Evolutionary conservation across 2,888 invertebrate species (phyloP).

Genomic region (Andrena trimmerana): DNA sequence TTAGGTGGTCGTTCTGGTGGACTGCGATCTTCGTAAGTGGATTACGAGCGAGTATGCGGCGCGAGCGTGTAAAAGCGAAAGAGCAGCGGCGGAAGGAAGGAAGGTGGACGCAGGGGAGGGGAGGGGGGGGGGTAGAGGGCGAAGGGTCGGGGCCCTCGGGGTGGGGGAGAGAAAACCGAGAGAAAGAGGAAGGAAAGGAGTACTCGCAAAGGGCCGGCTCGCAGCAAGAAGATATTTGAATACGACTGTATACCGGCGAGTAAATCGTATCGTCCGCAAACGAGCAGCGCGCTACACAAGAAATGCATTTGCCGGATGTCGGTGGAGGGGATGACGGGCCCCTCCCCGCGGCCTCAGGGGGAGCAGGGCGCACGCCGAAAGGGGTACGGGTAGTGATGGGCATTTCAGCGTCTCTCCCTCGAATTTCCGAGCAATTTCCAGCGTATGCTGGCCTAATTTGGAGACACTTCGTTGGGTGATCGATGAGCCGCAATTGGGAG

Average conservation of each 20-base stretch:
- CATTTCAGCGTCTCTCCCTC: slow-evolving; percentile 9
- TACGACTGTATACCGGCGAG: slow-evolving; percentile 79
- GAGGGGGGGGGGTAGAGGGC: slow-evolving; percentile 2
- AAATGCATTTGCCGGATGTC: slow-evolving; percentile 82
- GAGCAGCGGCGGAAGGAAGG: slow-evolving; percentile 16
- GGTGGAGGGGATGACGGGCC: slow-evolving; percentile 57
- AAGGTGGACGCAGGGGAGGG: neutral
- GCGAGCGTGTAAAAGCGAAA: slow-evolving; percentile 22
- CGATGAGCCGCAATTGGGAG: neutral
- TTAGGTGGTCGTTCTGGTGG: slow-evolving; percentile 50
- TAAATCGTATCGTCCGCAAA: slow-evolving; percentile 82
- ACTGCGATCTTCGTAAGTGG: slow-evolving; percentile 52
- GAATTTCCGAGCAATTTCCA: slow-evolving; percentile 2
- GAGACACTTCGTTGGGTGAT: slow-evolving; percentile 9
- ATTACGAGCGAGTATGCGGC: slow-evolving; percentile 53
- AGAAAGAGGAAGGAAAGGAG: neutral
- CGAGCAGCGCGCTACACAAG: slow-evolving; percentile 82
- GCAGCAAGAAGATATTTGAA: slow-evolving; percentile 80
- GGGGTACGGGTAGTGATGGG: slow-evolving; percentile 54
- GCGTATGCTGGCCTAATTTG: neutral
- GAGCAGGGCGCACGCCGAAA: slow-evolving; percentile 53
- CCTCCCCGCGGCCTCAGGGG: slow-evolving; percentile 31
- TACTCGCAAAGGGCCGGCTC: slow-evolving; percentile 40
- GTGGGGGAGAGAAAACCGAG: slow-evolving; percentile 2
- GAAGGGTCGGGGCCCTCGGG: neutral